Percentiles rank a stretch among this genome's conserved stretches.
These are phyloP conservation scores for Orthosia gothica DNA, from an alignment of 2,888 invertebrate genomes.

Conservation along the genomic window DNA sequence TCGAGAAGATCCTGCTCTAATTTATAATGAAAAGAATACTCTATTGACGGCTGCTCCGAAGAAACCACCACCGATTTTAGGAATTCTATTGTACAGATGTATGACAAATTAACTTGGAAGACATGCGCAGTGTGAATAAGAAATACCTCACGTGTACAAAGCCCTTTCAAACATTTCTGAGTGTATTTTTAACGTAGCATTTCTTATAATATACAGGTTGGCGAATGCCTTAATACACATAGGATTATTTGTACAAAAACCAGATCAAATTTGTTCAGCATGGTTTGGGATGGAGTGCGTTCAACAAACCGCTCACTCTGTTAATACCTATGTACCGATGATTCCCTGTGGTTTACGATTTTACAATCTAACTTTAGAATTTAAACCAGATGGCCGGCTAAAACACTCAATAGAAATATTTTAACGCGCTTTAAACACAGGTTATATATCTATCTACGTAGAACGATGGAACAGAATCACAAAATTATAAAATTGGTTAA, in stretches of 20 bases:
- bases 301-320: slow-evolving; percentile 74
- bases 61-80: slow-evolving; percentile 70
- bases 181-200: slow-evolving; percentile 22
- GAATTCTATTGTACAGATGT: slow-evolving; percentile 63
- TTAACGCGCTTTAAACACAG: slow-evolving; percentile 78
- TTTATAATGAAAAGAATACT: slow-evolving; percentile 12
- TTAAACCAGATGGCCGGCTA: slow-evolving; percentile 90
- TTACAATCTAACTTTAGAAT: slow-evolving; percentile 91
- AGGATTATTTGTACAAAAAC: slow-evolving; percentile 24
- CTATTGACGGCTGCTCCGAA: background rate
- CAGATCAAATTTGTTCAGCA: slow-evolving; percentile 41
- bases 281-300: slow-evolving; percentile 64
- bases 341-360: slow-evolving; percentile 89
- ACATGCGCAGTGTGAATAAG: slow-evolving; percentile 85
- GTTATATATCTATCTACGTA: slow-evolving; percentile 60
- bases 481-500: slow-evolving; percentile 49
- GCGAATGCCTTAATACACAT: slow-evolving; percentile 4
- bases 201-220: slow-evolving; percentile 4
- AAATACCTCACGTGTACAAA: slow-evolving; percentile 74
- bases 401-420: slow-evolving; percentile 87
- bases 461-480: slow-evolving; percentile 49
- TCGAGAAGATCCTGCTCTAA: slow-evolving; percentile 1
- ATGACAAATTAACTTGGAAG: slow-evolving; percentile 76
- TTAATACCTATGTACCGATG: slow-evolving; percentile 83
- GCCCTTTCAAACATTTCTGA: slow-evolving; percentile 27